A percentile compares a stretch with the other conserved stretches of the same genome.
Conservation (phyloP, 2,113 vertebrate species). For the Pardalotus punctatus region DNA sequence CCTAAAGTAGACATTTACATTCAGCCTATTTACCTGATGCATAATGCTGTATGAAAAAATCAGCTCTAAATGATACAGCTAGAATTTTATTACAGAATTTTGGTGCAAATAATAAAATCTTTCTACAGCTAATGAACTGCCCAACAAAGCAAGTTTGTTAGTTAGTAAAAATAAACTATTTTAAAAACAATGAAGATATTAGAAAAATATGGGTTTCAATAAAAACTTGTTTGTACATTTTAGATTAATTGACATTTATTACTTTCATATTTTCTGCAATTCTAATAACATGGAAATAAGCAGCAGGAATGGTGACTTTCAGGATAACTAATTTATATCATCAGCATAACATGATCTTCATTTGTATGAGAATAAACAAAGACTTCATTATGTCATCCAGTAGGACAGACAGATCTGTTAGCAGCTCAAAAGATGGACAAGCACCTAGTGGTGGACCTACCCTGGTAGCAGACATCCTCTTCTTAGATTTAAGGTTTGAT, state of each 20-base stretch:
- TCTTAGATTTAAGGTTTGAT: neutral
- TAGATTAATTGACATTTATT: conserved; percentile 39
- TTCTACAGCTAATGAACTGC: conserved; percentile 68
- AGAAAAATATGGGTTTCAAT: conserved; percentile 51
- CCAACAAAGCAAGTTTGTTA: conserved; percentile 72
- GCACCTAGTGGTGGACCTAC: neutral
- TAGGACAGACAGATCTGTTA: neutral
- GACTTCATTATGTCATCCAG: neutral
- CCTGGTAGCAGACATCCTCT: neutral
- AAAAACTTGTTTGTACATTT: conserved; percentile 15
- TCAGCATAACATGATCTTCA: neutral
- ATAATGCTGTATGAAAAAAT: conserved; percentile 67
- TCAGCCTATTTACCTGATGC: conserved; percentile 69
- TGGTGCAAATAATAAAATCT: conserved; percentile 62
- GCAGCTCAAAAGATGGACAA: neutral
- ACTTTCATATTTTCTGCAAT: conserved; percentile 20
- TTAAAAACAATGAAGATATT: conserved; percentile 59
- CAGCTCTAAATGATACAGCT: conserved; percentile 55
- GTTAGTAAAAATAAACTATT: conserved; percentile 73
- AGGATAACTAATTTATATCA: neutral
- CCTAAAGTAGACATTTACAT: conserved; percentile 69
- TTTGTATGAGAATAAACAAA: neutral
- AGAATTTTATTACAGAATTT: conserved; percentile 62
- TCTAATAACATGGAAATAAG: conserved; percentile 33
- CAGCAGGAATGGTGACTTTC: neutral